Conservation (phyloP, 2,797 vertebrate genomes). For the Myripristis jacobus region DNA sequence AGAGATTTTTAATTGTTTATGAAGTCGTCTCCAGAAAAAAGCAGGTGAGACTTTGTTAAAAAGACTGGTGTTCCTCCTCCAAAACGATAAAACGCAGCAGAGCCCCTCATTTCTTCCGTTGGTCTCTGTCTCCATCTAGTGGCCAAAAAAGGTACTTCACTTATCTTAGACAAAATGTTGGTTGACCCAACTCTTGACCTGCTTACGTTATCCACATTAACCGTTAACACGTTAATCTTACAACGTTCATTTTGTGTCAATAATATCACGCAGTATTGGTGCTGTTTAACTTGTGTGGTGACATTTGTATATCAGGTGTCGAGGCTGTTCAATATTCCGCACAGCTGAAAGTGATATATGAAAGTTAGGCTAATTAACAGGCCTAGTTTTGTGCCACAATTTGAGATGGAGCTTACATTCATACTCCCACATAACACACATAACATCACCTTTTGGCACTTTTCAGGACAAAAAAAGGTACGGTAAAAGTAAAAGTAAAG, state of each 20-base stretch:
- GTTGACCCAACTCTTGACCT: not conserved
- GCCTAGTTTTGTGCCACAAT: not conserved
- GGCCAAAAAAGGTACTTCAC: constrained; percentile 11
- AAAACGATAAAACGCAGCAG: not conserved
- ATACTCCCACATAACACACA: not conserved
- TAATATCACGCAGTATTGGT: not conserved
- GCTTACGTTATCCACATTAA: not conserved
- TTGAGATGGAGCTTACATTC: not conserved
- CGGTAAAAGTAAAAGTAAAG: not conserved
- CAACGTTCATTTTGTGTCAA: not conserved
- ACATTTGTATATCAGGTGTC: not conserved
- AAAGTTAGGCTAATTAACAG: no score
- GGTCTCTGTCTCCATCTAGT: constrained; percentile 66
- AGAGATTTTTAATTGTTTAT: not conserved
- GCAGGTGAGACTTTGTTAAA: not conserved
- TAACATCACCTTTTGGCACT: not conserved
- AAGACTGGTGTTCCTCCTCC: not conserved
- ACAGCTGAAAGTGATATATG: no score
- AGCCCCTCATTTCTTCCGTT: not conserved
- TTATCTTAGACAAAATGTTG: not conserved
- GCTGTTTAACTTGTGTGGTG: not conserved
- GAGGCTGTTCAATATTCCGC: no score
- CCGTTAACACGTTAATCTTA: not conserved
- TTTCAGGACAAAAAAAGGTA: not conserved
- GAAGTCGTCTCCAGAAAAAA: not conserved